Evolutionary conservation across 2,113 vertebrate genomes (phyloP).

Genomic region (Chitala chitala): DNA sequence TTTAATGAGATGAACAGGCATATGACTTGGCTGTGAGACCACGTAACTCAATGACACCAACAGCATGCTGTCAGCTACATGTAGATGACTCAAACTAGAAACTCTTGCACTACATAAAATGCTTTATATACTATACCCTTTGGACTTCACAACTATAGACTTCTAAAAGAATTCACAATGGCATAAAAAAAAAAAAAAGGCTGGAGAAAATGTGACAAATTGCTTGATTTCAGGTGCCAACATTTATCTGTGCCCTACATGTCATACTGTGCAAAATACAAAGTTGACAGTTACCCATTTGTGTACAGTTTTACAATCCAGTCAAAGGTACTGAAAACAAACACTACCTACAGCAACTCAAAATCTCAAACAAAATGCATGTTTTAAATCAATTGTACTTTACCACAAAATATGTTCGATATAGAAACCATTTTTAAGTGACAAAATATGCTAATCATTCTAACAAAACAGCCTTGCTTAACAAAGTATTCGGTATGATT

Average conservation of each 20-base stretch:
- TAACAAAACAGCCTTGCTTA: neutral
- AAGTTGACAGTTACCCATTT: neutral
- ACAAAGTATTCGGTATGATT: neutral
- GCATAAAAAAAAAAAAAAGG: neutral
- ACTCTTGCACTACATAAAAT: no score
- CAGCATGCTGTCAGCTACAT: no score
- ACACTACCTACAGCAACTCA: constrained; percentile 1
- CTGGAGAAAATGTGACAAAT: neutral
- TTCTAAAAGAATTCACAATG: neutral
- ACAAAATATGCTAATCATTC: neutral
- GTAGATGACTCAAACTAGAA: no score
- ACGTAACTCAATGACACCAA: no score
- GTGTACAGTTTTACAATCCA: neutral
- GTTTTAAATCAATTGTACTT: constrained; percentile 9
- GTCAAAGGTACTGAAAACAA: neutral
- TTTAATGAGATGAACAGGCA: no score
- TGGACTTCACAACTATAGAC: no score
- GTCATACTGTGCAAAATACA: constrained; percentile 11
- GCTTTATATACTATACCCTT: no score
- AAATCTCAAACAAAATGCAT: constrained; percentile 4
- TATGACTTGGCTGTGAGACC: no score
- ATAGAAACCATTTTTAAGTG: neutral
- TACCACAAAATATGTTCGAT: constrained; percentile 6
- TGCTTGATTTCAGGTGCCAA: neutral
- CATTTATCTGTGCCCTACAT: neutral